Evolutionary conservation across 2,888 invertebrate genomes (phyloP).

Genomic region (Archips crataeganus): DNA sequence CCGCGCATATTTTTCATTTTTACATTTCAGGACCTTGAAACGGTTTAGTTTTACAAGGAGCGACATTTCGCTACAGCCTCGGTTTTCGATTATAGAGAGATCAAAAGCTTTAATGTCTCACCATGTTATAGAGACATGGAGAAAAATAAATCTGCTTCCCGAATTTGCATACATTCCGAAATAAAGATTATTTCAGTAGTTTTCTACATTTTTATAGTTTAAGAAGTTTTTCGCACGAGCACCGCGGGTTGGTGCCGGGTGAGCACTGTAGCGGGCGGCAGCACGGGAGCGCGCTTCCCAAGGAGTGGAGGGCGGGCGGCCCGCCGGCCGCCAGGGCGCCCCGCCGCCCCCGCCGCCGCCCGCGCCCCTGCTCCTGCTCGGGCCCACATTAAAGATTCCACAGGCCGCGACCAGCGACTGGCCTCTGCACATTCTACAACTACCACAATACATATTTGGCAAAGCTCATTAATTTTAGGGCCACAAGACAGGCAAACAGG

Average conservation of each 20-base stretch:
- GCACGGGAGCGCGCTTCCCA: conserved; percentile 46
- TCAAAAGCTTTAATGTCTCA: conserved; percentile 43
- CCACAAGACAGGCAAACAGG: conserved; percentile 27
- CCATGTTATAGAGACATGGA: background rate
- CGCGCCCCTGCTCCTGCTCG: conserved; percentile 36
- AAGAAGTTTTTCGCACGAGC: conserved; percentile 48
- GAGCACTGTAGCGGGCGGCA: conserved; percentile 14
- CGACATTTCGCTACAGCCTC: conserved; percentile 82
- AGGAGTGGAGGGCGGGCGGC: conserved; percentile 46
- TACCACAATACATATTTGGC: conserved; percentile 40
- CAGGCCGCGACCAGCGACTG: conserved; percentile 43
- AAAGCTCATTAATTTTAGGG: conserved; percentile 38
- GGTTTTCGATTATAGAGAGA: conserved; percentile 23
- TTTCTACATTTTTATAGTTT: conserved; percentile 25
- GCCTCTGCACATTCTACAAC: conserved; percentile 38
- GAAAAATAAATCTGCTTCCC: background rate
- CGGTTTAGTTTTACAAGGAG: conserved; percentile 88
- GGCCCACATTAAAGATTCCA: conserved; percentile 49
- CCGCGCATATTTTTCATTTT: conserved; percentile 88
- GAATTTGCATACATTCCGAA: background rate
- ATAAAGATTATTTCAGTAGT: background rate
- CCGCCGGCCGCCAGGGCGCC: conserved; percentile 32
- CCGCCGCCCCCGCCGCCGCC: conserved; percentile 19
- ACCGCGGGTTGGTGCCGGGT: conserved; percentile 5
- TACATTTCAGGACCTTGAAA: conserved; percentile 89